Percentiles rank a stretch among this genome's conserved stretches.
These are phyloP conservation scores for Griposia aprilina DNA, from an alignment of 2,888 invertebrate species.

Conservation along the genomic window DNA sequence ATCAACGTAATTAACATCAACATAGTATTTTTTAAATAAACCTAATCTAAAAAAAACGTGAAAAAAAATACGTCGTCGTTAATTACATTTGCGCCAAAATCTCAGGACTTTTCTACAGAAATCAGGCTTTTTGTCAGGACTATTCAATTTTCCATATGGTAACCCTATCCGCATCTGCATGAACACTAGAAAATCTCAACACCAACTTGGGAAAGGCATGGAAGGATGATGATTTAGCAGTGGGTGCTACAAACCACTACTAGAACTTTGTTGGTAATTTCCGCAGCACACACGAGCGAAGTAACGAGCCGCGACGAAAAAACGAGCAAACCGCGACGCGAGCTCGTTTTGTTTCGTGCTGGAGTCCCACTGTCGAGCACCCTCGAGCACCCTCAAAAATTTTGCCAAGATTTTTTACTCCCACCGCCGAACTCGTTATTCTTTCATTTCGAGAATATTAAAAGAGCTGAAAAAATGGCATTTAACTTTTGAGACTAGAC, in stretches of 20 bases:
- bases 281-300: slow-evolving; percentile 71
- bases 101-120: no score
- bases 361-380: slow-evolving; percentile 48
- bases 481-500: slow-evolving; percentile 45
- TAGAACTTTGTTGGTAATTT: slow-evolving; percentile 70
- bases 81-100: no score
- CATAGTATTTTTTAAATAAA: no score
- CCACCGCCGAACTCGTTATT: slow-evolving; percentile 61
- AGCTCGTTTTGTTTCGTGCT: slow-evolving; percentile 76
- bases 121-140: no score
- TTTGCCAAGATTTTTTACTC: slow-evolving; percentile 63
- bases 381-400: slow-evolving; percentile 65
- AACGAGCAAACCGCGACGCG: slow-evolving; percentile 72
- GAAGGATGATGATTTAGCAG: slow-evolving; percentile 33
- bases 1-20: no score
- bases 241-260: slow-evolving; percentile 43
- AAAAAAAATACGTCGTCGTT: no score
- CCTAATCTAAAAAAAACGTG: no score
- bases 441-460: slow-evolving; percentile 54
- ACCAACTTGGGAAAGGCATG: slow-evolving; percentile 4
- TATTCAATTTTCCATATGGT: no score
- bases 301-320: slow-evolving; percentile 83
- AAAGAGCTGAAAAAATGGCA: slow-evolving; percentile 44
- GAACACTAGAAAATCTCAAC: slow-evolving; percentile 11
- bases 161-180: slow-evolving; percentile 1